Evolutionary conservation across 2,797 vertebrate species (phyloP).

Genomic region (Sciurus carolinensis): DNA sequence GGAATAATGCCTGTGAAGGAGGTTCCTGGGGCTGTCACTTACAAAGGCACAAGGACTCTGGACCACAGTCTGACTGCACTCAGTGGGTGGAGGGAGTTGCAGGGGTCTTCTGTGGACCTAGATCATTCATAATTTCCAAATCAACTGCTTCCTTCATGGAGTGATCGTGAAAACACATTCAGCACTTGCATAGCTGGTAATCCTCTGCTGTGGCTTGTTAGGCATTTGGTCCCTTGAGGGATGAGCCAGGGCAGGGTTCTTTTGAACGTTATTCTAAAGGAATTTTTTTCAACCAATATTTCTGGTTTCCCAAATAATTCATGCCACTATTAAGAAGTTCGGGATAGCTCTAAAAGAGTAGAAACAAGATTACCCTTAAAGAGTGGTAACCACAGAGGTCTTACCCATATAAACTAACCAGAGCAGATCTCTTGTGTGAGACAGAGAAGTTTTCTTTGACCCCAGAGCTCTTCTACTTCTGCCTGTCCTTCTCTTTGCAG

Average conservation of each 20-base stretch:
- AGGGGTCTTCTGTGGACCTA: not conserved
- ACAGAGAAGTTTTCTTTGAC: not conserved
- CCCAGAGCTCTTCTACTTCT: not conserved
- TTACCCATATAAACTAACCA: not conserved
- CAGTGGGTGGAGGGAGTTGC: not conserved
- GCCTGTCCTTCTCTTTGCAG: slow-evolving; percentile 89
- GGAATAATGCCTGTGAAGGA: not conserved
- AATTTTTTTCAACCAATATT: not conserved
- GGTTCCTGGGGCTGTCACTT: not conserved
- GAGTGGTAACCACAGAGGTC: not conserved
- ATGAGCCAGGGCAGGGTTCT: not conserved
- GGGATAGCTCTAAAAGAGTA: not conserved
- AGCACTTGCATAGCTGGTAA: not conserved
- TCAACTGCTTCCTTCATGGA: not conserved
- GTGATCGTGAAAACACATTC: not conserved
- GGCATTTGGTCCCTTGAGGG: not conserved
- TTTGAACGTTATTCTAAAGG: not conserved
- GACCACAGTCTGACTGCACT: not conserved
- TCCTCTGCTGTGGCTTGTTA: not conserved
- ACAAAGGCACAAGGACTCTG: not conserved
- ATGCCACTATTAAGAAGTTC: not conserved
- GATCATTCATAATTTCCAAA: not conserved
- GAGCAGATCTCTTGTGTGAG: not conserved
- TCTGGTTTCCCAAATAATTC: not conserved
- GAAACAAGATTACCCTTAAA: not conserved